Evolutionary conservation across 2,797 vertebrate genomes (phyloP).

Genomic region (Lithobates pipiens): DNA sequence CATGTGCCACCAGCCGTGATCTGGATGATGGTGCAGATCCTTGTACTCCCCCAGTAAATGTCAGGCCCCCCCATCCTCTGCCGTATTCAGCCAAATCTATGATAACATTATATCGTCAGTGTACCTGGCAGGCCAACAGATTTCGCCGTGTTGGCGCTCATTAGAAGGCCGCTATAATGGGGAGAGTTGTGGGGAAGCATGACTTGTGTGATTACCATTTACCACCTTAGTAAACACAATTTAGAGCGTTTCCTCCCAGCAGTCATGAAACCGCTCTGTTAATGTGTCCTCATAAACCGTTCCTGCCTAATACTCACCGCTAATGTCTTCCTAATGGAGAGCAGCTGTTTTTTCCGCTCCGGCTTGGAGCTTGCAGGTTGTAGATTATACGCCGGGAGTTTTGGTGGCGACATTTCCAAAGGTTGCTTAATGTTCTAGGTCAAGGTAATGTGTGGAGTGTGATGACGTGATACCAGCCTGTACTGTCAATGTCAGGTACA

Average conservation of each 20-base stretch:
- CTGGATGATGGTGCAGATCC: too few species aligned
- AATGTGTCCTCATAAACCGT: conserved; percentile 3
- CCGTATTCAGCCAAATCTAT: too few species aligned
- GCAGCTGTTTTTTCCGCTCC: neutral
- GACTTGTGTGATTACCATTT: neutral
- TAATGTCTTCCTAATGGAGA: conserved; percentile 18
- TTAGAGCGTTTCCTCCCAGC: neutral
- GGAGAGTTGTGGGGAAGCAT: too few species aligned
- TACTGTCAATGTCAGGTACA: too few species aligned
- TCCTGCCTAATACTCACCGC: neutral
- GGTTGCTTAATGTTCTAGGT: neutral
- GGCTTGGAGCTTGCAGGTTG: neutral
- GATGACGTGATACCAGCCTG: too few species aligned
- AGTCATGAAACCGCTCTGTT: neutral
- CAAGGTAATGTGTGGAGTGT: neutral
- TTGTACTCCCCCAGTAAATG: too few species aligned
- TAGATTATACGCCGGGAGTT: neutral
- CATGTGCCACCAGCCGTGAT: too few species aligned
- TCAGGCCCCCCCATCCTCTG: too few species aligned
- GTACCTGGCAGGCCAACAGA: too few species aligned
- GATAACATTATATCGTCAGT: too few species aligned
- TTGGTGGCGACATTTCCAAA: neutral
- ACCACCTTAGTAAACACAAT: neutral
- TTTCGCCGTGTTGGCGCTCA: too few species aligned
- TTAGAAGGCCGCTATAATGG: too few species aligned